Conservation (phyloP, 1,140 invertebrate species). For the Papilio glaucus region DNA sequence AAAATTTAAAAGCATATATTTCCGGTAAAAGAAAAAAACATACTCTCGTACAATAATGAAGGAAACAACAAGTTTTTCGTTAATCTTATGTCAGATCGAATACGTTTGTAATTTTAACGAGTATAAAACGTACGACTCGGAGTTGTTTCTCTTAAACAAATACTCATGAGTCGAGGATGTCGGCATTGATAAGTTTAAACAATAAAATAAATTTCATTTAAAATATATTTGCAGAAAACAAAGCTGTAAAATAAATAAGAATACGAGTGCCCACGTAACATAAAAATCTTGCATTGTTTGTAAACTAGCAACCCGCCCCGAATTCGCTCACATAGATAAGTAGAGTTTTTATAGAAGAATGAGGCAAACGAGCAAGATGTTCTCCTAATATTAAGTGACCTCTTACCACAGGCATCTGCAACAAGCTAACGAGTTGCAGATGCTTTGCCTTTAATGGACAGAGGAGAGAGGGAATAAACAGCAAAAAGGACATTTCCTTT, state of each 20-base stretch:
- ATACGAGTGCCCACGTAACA: neutral
- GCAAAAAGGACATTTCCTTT: too few species aligned
- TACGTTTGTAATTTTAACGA: neutral
- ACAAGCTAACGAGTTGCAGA: neutral
- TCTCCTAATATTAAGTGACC: too few species aligned
- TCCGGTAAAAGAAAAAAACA: too few species aligned
- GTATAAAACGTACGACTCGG: neutral
- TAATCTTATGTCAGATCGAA: too few species aligned
- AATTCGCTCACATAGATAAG: too few species aligned
- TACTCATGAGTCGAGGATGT: constrained; percentile 6
- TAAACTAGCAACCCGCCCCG: neutral
- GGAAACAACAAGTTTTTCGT: too few species aligned
- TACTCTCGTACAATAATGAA: too few species aligned
- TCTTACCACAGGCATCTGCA: neutral
- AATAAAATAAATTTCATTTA: neutral
- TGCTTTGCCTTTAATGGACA: too few species aligned
- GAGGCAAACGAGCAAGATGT: too few species aligned
- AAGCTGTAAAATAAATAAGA: neutral
- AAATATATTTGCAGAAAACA: constrained; percentile 5
- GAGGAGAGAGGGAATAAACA: too few species aligned
- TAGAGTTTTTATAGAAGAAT: too few species aligned
- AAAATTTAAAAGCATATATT: too few species aligned
- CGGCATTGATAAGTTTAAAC: neutral
- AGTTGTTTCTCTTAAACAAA: neutral
- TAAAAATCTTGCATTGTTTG: neutral